These are phyloP conservation scores for Lasioglossum villosulum DNA, from an alignment of 2,888 invertebrate species.

Conservation along the genomic window DNA sequence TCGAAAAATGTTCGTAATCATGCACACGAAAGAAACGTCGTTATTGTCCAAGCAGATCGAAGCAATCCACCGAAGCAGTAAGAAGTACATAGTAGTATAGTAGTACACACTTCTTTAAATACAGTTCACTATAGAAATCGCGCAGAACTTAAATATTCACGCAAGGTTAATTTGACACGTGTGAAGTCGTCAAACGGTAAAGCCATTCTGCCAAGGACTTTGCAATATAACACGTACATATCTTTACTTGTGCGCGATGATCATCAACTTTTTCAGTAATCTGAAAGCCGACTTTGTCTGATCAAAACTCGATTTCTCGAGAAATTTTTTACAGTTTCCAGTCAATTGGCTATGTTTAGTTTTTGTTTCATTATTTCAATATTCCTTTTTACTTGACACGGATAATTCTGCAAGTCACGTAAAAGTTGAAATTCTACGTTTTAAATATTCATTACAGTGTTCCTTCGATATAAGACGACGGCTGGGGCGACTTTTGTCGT, in stretches of 20 bases:
- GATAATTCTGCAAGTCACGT: background rate
- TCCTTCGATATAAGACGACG: too few relatives aligned
- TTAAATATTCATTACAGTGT: background rate
- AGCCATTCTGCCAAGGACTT: background rate
- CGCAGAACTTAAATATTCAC: background rate
- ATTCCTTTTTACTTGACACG: background rate
- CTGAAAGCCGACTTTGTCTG: background rate
- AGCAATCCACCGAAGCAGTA: background rate
- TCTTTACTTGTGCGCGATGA: background rate
- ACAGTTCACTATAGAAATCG: background rate
- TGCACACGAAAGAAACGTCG: background rate
- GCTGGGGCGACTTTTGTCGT: too few relatives aligned
- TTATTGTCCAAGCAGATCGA: background rate
- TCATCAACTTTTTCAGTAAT: background rate
- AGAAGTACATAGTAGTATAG: background rate
- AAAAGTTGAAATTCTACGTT: too few relatives aligned
- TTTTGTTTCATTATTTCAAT: background rate
- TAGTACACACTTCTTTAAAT: background rate
- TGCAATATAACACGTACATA: background rate
- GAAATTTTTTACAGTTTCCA: too few relatives aligned
- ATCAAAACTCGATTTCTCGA: background rate
- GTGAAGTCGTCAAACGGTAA: slow-evolving; percentile 4
- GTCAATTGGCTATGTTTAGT: too few relatives aligned
- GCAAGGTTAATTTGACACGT: background rate
- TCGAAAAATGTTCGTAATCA: background rate